Evolutionary conservation across 2,113 vertebrate species (phyloP).

Genomic region (Embiotoca jacksoni): DNA sequence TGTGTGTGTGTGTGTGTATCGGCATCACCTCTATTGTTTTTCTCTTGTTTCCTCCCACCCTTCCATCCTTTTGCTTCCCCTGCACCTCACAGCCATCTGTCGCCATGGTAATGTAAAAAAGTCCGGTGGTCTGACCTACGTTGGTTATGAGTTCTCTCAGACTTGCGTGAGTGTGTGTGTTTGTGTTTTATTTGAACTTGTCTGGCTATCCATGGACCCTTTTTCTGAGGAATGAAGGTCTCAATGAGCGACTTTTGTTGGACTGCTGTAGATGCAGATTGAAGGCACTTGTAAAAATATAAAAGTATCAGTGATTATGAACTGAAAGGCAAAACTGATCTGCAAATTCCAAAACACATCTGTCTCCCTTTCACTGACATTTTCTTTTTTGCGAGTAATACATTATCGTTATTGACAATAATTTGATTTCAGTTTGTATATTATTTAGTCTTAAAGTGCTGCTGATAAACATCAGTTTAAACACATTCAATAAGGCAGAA

Average conservation of each 20-base stretch:
- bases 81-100: conserved; percentile 16
- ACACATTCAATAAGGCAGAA: background rate
- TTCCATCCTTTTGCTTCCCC: conserved; percentile 38
- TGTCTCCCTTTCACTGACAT: no score
- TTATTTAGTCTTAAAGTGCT: no score
- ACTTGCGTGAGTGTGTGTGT: background rate
- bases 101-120: conserved; percentile 52
- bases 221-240: no score
- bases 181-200: conserved; percentile 15
- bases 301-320: no score
- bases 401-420: no score
- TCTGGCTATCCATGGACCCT: background rate
- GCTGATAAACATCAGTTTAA: background rate
- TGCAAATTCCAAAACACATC: no score
- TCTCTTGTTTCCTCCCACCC: conserved; percentile 6
- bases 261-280: no score
- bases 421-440: no score
- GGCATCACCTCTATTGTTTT: conserved; percentile 35
- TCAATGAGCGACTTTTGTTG: no score
- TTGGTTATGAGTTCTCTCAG: conserved; percentile 27
- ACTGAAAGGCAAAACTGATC: no score
- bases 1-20: conserved; percentile 17
- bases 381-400: no score
- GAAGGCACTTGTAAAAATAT: no score
- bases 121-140: conserved; percentile 26